Percentiles rank a stretch among this genome's conserved stretches.
Conservation (phyloP, 2,888 invertebrate species). For the Zonitis immaculata region DNA sequence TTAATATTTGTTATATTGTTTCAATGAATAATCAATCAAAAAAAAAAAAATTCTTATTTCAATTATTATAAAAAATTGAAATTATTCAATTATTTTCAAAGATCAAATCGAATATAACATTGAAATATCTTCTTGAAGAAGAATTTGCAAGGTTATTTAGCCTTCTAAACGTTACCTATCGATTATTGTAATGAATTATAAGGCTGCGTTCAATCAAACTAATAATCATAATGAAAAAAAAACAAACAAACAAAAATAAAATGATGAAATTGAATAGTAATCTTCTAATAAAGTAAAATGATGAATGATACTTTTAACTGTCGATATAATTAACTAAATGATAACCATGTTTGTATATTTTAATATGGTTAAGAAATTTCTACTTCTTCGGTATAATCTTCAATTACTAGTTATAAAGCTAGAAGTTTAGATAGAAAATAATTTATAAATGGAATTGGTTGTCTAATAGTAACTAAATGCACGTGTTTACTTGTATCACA, state of each 20-base stretch:
- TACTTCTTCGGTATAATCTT: neutral
- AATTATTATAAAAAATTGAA: neutral
- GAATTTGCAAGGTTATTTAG: slow-evolving; percentile 8
- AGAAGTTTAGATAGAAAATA: neutral
- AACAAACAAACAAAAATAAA: too few relatives aligned
- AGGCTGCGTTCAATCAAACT: slow-evolving; percentile 2
- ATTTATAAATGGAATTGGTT: neutral
- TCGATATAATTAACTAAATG: slow-evolving; percentile 9
- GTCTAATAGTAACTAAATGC: neutral
- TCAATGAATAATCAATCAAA: too few relatives aligned
- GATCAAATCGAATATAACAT: neutral
- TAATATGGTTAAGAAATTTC: neutral
- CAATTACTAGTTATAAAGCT: neutral
- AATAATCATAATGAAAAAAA: neutral
- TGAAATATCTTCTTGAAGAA: neutral
- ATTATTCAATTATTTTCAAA: neutral
- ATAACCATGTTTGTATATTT: neutral
- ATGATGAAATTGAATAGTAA: slow-evolving; percentile 8
- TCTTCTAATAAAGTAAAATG: slow-evolving; percentile 15
- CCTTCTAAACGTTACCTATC: slow-evolving; percentile 3
- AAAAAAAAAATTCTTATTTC: neutral
- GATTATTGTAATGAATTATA: slow-evolving; percentile 18
- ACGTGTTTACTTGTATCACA: neutral
- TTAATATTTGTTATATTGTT: too few relatives aligned
- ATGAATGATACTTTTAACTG: slow-evolving; percentile 10